These are phyloP conservation scores for Thecophora atra DNA, from an alignment of 2,888 invertebrate genomes.

Conservation along the genomic window DNA sequence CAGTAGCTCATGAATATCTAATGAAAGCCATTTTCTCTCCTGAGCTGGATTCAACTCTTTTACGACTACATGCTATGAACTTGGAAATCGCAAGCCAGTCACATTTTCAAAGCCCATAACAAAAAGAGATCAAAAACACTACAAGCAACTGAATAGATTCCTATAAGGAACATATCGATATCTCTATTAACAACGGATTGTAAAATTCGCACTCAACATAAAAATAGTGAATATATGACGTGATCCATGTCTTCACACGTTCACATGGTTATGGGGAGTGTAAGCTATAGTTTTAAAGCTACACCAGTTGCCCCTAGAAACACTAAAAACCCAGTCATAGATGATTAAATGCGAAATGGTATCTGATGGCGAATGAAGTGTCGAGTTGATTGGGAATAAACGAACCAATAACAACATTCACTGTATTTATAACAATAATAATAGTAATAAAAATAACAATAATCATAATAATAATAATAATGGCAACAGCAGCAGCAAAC, in stretches of 20 bases:
- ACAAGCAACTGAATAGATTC: neutral
- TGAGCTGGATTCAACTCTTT: too few species aligned
- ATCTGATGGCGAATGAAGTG: neutral
- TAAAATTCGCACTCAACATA: neutral
- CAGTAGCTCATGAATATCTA: too few species aligned
- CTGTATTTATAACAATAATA: neutral
- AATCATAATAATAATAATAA: neutral
- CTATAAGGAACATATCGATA: constrained; percentile 7
- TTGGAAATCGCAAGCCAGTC: constrained; percentile 4
- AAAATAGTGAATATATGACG: neutral
- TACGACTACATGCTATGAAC: neutral
- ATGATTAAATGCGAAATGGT: too few species aligned
- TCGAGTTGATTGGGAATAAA: neutral
- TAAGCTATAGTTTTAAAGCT: neutral
- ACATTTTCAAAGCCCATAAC: neutral
- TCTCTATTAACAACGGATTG: neutral
- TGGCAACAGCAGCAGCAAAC: neutral
- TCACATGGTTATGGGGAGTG: neutral
- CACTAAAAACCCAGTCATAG: too few species aligned
- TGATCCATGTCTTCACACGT: neutral
- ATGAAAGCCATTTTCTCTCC: too few species aligned
- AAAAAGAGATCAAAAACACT: too few species aligned
- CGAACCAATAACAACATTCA: neutral
- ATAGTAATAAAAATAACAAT: neutral
- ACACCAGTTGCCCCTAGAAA: too few species aligned